Base-by-base conservation (phyloP, 53 echinoderm and acorn worm genomes). In the Arbacia lixula region DNA sequence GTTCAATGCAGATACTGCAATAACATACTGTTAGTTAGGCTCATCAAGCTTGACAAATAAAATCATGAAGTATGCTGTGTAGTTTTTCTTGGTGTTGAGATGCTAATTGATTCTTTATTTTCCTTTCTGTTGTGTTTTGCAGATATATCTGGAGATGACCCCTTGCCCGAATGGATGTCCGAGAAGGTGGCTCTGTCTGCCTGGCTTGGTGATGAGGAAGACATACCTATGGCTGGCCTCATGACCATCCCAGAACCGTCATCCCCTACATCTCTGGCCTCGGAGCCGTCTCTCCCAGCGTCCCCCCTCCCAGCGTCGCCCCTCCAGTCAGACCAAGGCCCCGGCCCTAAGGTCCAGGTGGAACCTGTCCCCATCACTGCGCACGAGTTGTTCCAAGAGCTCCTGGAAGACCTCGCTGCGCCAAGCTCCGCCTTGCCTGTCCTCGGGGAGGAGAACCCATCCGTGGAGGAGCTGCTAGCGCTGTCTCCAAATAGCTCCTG, bases 121-220 rank as follows among this genome's bases (percentile, higher is more conserved):
- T 63, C 19, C 6, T 14, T 63, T 1, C 35, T n/a, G 19, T 63
- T 63, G 17, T 50, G 12, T 1, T 68, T 16, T 60, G 27, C 62
- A 87, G 73, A 72, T 72, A 20, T 72, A 30, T 50, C 57, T 11
- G 75, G 64, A 20, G 73, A 83, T 72, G 89, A 93, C 60, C 89
- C 89, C 21, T 89, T 95, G 27, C 95, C 93, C 30, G 93, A 93
- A 56, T 95, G 95, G 95, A 95, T 95, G 95, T 93, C 95, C n/a
- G 93, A 93, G 83, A 95, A 95, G 71, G 83, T 95, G 52, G 54
- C 85, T 55, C 61, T 95, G 71, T 68, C 83, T 31, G 64, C 67
- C n/a, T 95, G 95, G 95, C 91, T 91, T 35, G 91, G 92, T 39
- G 91, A 76, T 56, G 76, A 76, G 38, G 76, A 76, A 35, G 76